Base-by-base conservation (phyloP, 1,140 invertebrate species). In the Teleogryllus occipitalis region DNA sequence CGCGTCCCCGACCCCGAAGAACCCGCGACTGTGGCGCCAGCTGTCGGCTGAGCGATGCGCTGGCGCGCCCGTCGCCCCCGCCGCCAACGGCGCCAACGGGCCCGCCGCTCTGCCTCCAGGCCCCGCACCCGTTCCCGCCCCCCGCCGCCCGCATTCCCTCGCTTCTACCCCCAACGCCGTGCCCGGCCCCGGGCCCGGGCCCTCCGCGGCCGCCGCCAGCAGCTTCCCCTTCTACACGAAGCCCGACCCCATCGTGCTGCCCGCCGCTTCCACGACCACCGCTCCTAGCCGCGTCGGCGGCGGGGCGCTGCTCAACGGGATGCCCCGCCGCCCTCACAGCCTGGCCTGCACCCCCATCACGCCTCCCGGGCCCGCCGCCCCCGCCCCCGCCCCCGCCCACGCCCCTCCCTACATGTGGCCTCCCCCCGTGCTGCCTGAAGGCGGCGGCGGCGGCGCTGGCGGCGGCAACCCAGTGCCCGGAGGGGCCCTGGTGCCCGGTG, bases 201-300 rank as follows among this genome's bases (percentile, higher is more conserved):
- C 27, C 27, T 39, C 27, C 27, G 27, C 27, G 27, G 5, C 27
- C 27, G 27, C 27, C 5, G 27, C 74, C 73, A 10, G 54, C 79
- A 10, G 21, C 79, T 15, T 80, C 76, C 46, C 79, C 79, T 46
- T 80, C 75, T 80, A 80, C 48, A 80, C 79, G 7, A 80, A 80
- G 46, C 79, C 79, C 10, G 75, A 80, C 10, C 79, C 79, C 75
- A 77, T 80, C 22, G 7, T 75, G 18, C 39, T 75, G 18, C 21
- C n/a, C 10, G 8, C 73, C 47, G 15, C 78, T 10, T 75, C 78
- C 7, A 47, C 73, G 48, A 18, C 18, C 15, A 47, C 18, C 77
- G 14, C 21, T 10, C 48, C 77, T 5, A 54, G 77, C 48, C 12
- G 65, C 21, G 14, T 78, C 14, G 77, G 48, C 46, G 12, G 27